Evolutionary conservation across 2,797 vertebrate genomes (phyloP), one percentile per base, ranked within the genome.

Genomic region (Poecilia gillii): DNA sequence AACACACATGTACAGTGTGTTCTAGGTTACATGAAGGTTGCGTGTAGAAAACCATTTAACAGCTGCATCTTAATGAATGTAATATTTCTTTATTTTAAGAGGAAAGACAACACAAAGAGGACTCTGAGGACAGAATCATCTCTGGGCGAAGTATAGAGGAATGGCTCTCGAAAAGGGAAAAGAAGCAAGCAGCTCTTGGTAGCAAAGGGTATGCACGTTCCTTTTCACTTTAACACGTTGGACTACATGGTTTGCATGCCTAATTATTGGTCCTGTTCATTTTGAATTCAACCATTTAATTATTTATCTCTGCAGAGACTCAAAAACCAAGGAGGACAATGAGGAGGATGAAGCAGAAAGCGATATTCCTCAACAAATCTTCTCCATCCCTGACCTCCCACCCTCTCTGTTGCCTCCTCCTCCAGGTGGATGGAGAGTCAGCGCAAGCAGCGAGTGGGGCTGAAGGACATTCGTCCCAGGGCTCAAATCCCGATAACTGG

Each of bases 161-260:
- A n/a, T 99, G 98, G 98, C 95, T 99, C 83, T 94, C 94, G 46
- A 96, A 95, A 92, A 95, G 97, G 84, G 95, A 97, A 45, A 97
- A 97, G 94, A 96, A 93, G 59, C 94, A 87, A 85, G 93, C 80
- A 18, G 83, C 88, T 0, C 88, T 92, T 31, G 82, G 91, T 72
- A 96, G 91, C 70, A 95, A 94, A 95, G 97, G 97, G 98, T 99
- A 94, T 36, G 78, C 28, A 14, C 46, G 1, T 41, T 87, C 12
- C 73, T 82, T 78, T 73, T 45, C 73, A 62, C 68, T 77, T 83
- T 5, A 78, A 36, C 55, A 72, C 55, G 47, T 49, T 13, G 14
- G 77, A 28, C 49, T 55, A 62, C 87, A 76, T 73, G 84, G 53
- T 86, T 81, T 36, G 79, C 80, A 85, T 86, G 49, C 46, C 77